These are phyloP conservation scores for Maccullochella peelii DNA, from an alignment of 2,113 vertebrate genomes.

Conservation along the genomic window DNA sequence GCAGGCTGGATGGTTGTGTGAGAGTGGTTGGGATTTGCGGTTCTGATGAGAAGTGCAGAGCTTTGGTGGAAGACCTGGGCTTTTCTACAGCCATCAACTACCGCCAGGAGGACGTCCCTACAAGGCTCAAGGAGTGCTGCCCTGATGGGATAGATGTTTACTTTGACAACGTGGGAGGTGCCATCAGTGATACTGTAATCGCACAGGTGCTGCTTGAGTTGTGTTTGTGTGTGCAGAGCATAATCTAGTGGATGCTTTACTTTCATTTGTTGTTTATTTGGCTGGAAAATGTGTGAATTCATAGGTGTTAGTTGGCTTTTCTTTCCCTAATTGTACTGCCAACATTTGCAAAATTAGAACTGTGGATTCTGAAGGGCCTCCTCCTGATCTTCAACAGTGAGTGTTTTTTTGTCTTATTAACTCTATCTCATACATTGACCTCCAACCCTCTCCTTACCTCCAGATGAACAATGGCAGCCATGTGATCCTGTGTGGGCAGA, in stretches of 20 bases:
- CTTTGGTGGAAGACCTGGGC: conserved; percentile 89
- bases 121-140: conserved; percentile 86
- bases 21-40: conserved; percentile 95
- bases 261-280: neutral
- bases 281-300: neutral
- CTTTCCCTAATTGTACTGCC: neutral
- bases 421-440: neutral
- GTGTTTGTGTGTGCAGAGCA: neutral
- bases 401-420: neutral
- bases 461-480: conserved; percentile 93
- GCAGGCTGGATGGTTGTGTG: conserved; percentile 90
- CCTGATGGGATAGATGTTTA: conserved; percentile 92
- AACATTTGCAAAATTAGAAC: neutral
- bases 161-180: conserved; percentile 97
- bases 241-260: neutral
- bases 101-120: conserved; percentile 83
- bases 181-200: conserved; percentile 91
- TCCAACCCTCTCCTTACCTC: neutral
- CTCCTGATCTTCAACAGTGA: neutral
- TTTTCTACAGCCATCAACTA: conserved; percentile 94
- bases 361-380: neutral
- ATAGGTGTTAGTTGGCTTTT: neutral
- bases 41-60: conserved; percentile 90
- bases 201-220: conserved; percentile 72
- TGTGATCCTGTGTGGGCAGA: conserved; percentile 95